Conservation (phyloP, 2,797 vertebrate genomes). For the Threskiornis aethiopicus region DNA sequence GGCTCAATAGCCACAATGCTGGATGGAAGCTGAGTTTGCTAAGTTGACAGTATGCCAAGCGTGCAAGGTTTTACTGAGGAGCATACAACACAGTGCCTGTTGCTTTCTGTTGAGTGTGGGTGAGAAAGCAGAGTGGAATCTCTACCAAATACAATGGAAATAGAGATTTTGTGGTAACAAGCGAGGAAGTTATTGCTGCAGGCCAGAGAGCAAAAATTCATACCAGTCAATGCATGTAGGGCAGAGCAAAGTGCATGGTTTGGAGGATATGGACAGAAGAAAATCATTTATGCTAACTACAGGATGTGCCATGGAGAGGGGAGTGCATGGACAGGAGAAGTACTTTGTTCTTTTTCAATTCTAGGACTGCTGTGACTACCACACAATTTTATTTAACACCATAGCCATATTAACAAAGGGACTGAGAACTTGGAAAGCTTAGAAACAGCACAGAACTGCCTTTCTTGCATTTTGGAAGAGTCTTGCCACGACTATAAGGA, state of each 20-base stretch:
- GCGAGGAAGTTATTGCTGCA: background rate
- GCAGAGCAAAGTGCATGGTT: slow-evolving; percentile 24
- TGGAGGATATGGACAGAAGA: background rate
- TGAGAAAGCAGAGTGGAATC: background rate
- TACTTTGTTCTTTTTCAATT: background rate
- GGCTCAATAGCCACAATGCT: background rate
- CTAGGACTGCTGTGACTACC: background rate
- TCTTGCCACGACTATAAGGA: background rate
- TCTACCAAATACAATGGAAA: slow-evolving; percentile 1
- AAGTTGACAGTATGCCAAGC: background rate
- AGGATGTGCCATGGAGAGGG: background rate
- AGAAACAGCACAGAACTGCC: background rate
- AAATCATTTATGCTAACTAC: background rate
- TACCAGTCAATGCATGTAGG: slow-evolving; percentile 29
- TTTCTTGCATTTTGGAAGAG: background rate
- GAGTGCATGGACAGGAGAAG: background rate
- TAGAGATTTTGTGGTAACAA: background rate
- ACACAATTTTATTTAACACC: background rate
- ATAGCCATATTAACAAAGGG: background rate
- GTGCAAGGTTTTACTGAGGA: background rate
- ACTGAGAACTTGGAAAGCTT: background rate
- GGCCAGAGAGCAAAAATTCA: slow-evolving; percentile 57
- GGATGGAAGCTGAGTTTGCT: background rate
- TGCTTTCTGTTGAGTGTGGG: background rate
- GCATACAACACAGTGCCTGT: background rate